Percentiles rank a stretch among this genome's conserved stretches.
Conservation (phyloP, 2,888 invertebrate species). For the Troilus luridus region DNA sequence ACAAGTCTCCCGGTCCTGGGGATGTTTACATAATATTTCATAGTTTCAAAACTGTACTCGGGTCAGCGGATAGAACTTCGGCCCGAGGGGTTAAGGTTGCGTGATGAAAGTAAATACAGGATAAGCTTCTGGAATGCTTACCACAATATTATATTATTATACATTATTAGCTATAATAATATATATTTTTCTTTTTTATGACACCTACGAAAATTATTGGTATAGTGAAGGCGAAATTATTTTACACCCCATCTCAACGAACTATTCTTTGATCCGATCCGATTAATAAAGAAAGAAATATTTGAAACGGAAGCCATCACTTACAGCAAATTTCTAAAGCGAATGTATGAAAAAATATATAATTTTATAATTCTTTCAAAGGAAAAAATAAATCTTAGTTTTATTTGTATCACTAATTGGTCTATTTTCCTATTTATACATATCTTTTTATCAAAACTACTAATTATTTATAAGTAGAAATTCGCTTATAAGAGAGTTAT, state of each 20-base stretch:
- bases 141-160: too few relatives aligned
- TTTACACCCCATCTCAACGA: too few relatives aligned
- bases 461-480: neutral
- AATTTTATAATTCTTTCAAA: neutral
- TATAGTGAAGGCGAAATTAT: too few relatives aligned
- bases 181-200: too few relatives aligned
- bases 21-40: constrained; percentile 27
- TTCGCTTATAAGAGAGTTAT: neutral
- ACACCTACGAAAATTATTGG: too few relatives aligned
- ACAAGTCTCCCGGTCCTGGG: neutral
- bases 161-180: too few relatives aligned
- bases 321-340: neutral
- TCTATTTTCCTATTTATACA: neutral
- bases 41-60: constrained; percentile 31
- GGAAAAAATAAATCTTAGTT: neutral
- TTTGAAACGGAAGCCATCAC: neutral
- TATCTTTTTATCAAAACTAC: neutral
- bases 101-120: constrained; percentile 8
- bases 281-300: neutral
- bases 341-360: neutral
- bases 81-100: neutral
- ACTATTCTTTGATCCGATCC: too few relatives aligned
- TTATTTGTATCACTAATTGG: neutral
- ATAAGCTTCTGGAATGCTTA: neutral
- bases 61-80: neutral